Conservation (phyloP, 2,113 vertebrate genomes). For the Zosterops lateralis region DNA sequence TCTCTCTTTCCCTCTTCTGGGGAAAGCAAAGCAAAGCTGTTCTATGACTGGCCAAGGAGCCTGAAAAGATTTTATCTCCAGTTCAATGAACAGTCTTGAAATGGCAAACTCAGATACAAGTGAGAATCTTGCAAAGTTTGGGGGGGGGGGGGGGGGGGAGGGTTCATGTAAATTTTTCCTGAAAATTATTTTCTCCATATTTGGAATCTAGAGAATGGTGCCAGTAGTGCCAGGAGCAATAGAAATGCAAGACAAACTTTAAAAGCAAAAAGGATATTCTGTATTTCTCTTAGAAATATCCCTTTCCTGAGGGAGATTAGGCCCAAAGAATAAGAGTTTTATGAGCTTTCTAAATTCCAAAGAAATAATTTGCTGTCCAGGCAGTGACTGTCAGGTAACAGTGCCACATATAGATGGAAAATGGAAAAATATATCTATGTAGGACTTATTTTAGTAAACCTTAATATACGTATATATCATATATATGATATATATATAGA, state of each 20-base stretch:
- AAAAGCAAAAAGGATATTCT: not conserved
- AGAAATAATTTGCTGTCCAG: not conserved
- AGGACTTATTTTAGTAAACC: not conserved
- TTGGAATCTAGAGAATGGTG: not conserved
- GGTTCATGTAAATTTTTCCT: not conserved
- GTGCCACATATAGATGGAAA: not conserved
- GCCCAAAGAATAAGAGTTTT: not conserved
- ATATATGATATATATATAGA: too few species aligned
- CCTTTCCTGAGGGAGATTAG: not conserved
- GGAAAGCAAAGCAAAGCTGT: not conserved
- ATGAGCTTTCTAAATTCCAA: not conserved
- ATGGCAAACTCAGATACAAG: not conserved
- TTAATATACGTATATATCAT: not conserved
- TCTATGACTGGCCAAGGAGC: not conserved
- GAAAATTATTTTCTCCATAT: not conserved
- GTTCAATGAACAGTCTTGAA: not conserved
- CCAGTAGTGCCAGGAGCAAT: not conserved
- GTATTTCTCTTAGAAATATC: not conserved
- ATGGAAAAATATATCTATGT: not conserved
- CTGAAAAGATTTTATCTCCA: not conserved
- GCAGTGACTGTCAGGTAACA: not conserved
- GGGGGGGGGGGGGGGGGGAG: rapidly evolving
- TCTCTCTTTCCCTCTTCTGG: not conserved
- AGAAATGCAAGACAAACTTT: not conserved
- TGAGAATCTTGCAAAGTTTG: not conserved